Base-by-base conservation (phyloP, 2,888 invertebrate genomes). In the Andrena praecox region DNA sequence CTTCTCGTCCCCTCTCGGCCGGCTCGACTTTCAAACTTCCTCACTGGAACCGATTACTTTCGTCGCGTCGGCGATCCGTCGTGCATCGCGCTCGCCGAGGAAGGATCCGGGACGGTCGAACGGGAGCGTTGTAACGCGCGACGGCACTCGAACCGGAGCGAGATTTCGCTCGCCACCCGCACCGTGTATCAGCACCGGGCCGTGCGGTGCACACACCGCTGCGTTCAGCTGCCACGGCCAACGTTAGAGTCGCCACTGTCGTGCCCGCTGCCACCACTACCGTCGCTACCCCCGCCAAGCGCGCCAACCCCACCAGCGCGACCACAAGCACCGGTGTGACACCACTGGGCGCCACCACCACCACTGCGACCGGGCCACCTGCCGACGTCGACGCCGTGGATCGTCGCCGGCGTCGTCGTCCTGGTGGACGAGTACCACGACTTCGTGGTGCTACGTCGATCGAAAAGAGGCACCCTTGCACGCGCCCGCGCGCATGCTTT, bases 381-480 rank as follows among this genome's bases (percentile, higher is more conserved):
- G 62, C 31, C 77, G 77, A 56, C 75, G 74, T 62, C 72, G 77
- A 64, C 69, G 68, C 77, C 75, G 69, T 35, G 77, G 80, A 59
- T 59, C 60, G 50, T 59, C 70, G 70, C 42, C 62, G 56, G n/a
- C 74, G 72, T 60, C 68, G 63, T 33, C 29, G 67, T 59, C 48
- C 70, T 73, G 64, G 42, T 52, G 71, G 64, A 59, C 71, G 59
- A 77, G 64, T 60, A 52, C 62, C 59, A 35, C 54, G 77, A 64
- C 64, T 73, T 42, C 68, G 60, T 52, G 63, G 72, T 54, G 54
- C 63, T 77, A 90, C 91, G 93, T 93, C 93, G 93, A 93, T 93
- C 93, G 93, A 93, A 93, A 93, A 92, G 93, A 90, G 91, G 89
- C 87, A 79, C 74, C 78, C 87, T 86, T 86, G 86, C 85, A 89